Base-by-base conservation (phyloP, 1,140 invertebrate species). In the Melitaea cinxia region DNA sequence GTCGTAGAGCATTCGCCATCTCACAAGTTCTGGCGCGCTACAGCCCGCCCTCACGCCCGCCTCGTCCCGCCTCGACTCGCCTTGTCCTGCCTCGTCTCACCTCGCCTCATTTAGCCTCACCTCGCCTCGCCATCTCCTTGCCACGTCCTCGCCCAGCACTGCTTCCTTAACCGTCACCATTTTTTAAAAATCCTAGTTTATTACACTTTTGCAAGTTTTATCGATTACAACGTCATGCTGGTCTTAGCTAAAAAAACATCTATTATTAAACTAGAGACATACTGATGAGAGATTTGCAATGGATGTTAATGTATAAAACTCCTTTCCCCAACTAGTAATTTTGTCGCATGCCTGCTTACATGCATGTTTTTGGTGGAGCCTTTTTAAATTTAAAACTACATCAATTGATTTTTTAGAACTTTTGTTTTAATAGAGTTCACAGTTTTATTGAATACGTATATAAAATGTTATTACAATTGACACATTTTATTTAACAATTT, bases 1-100 rank as follows among this genome's bases (percentile, higher is more conserved):
- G 83, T 88, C 83, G 84, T 85, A 85, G 82, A 85, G 78, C 85
- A 89, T 81, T 81, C 73, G 87, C 87, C 87, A 89, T 89, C 85
- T 89, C 87, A 88, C 83, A 88, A 89, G 87, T 89, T 87, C 86
- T 80, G 82, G 75, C 77, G 80, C 78, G 74, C 78, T 70, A 74
- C 73, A 69, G 68, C 73, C 72, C 55, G 70, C 70, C 74, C 73
- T 52, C 72, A 58, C 56, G 50, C 70, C 42, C 68, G 47, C 65
- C 60, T 64, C 49, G 50, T 14, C 42, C 37, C 49, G 26, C 68
- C 47, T 62, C 21, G 9, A 26, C 52, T 59, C 39, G 56, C 39
- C 42, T 33, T 53, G 55, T 26, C 12, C 33, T n/a, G 12, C 7
- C 14, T 21, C 30, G 17, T 9, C 54, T 57, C 14, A 14, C 30